phyloP scores from a whole-genome alignment of 2,888 invertebrate species.

The Plusia festucae region DNA sequence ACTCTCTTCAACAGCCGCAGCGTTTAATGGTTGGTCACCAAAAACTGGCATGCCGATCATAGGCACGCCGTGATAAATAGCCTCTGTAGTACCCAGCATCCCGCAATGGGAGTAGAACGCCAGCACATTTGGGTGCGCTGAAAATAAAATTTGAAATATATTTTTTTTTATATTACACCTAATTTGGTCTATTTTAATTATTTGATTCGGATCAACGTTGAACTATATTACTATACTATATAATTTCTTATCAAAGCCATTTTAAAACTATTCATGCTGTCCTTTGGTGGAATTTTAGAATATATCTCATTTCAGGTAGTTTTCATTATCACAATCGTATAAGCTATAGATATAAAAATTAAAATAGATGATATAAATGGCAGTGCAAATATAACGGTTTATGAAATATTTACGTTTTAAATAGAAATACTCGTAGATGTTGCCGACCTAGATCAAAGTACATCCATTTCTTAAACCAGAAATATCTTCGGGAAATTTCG shows the following conservation, averaged over 20 bases:
- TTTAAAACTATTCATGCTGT: too few species aligned
- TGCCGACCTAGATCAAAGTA: not conserved
- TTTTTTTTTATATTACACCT: not conserved
- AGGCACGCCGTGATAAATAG: slow-evolving; percentile 89
- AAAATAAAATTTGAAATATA: slow-evolving; percentile 29
- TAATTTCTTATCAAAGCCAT: too few species aligned
- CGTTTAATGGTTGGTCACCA: slow-evolving; percentile 89
- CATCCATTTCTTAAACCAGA: not conserved
- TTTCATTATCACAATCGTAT: too few species aligned
- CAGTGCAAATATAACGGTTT: too few species aligned
- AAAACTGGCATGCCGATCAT: slow-evolving; percentile 89
- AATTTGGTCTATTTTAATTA: too few species aligned
- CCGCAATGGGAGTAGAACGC: slow-evolving; percentile 90
- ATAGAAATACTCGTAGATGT: not conserved
- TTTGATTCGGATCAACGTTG: too few species aligned
- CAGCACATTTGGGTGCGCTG: slow-evolving; percentile 71
- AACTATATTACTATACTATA: too few species aligned
- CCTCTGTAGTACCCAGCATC: slow-evolving; percentile 88
- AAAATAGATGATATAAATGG: too few species aligned
- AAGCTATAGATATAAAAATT: too few species aligned
- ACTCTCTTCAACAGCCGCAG: slow-evolving; percentile 85
- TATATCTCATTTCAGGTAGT: too few species aligned
- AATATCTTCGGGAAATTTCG: slow-evolving; percentile 9
- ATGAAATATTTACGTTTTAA: not conserved
- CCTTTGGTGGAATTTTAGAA: too few species aligned